Evolutionary conservation across 2,113 vertebrate species (phyloP).

Genomic region (Ailurus styani): DNA sequence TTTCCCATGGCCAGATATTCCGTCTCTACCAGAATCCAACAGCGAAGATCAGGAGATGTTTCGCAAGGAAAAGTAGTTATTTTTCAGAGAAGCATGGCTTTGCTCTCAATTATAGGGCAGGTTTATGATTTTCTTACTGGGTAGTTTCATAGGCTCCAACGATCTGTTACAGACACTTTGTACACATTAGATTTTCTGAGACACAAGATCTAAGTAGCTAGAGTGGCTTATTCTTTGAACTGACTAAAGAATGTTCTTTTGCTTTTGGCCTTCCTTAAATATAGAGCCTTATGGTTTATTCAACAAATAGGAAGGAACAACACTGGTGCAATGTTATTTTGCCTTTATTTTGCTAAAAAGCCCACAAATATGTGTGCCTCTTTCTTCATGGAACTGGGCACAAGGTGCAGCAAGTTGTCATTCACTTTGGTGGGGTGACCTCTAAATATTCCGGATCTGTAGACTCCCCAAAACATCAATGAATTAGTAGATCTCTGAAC

Average conservation of each 20-base stretch:
- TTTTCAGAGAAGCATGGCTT: background rate
- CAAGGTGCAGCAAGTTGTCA: background rate
- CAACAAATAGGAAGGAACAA: background rate
- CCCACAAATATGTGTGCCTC: background rate
- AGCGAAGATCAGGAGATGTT: background rate
- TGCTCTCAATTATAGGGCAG: background rate
- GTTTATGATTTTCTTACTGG: background rate
- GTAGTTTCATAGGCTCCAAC: background rate
- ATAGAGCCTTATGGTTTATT: background rate
- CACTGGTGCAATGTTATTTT: background rate
- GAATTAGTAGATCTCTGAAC: background rate
- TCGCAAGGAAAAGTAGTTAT: background rate
- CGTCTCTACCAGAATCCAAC: background rate
- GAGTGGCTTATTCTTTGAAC: background rate
- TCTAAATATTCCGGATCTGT: background rate
- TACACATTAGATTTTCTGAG: background rate
- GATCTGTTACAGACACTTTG: background rate
- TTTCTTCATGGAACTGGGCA: background rate
- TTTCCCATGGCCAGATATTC: background rate
- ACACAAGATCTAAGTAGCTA: background rate
- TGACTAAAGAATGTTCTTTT: background rate
- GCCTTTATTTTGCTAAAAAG: background rate
- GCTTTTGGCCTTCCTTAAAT: background rate
- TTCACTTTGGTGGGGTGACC: background rate
- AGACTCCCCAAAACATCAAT: background rate